These are phyloP conservation scores for Pseudorhiza aurosa DNA, from an alignment of 30 jellyfish, hydroid and myxozoan species.

Conservation along the genomic window DNA sequence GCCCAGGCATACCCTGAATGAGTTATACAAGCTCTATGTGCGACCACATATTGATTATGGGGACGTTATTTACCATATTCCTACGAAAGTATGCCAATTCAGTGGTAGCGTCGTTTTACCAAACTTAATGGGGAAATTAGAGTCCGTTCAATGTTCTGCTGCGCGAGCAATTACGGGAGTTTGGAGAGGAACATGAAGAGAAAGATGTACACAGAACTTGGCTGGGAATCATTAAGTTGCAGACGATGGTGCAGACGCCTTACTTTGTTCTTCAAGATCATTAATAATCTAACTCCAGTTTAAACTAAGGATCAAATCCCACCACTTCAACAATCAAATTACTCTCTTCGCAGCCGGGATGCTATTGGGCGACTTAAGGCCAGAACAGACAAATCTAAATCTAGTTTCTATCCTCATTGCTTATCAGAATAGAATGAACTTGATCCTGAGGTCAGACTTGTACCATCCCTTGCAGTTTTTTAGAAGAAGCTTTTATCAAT, in stretches of 20 bases:
- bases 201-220: too few relatives aligned
- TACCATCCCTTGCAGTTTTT: constrained; percentile 6
- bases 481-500: neutral
- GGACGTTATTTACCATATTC: constrained; percentile 63
- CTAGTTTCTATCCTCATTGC: constrained; percentile 36
- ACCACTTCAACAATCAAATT: neutral
- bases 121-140: too few relatives aligned
- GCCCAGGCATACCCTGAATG: constrained; percentile 64
- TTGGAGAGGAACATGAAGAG: too few relatives aligned
- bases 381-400: neutral
- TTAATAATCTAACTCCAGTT: neutral
- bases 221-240: neutral
- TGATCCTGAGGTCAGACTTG: constrained; percentile 1
- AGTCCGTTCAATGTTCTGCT: too few relatives aligned
- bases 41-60: constrained; percentile 75
- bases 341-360: neutral
- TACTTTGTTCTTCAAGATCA: neutral
- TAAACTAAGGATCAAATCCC: neutral
- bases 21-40: constrained; percentile 53
- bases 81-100: constrained; percentile 49
- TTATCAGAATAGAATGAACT: constrained; percentile 35
- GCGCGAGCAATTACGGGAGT: too few relatives aligned
- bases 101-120: too few relatives aligned
- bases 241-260: neutral
- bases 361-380: neutral